Base-by-base conservation (phyloP, 37 sponge, comb jelly and placozoan genomes). In the Spongia lamella region DNA sequence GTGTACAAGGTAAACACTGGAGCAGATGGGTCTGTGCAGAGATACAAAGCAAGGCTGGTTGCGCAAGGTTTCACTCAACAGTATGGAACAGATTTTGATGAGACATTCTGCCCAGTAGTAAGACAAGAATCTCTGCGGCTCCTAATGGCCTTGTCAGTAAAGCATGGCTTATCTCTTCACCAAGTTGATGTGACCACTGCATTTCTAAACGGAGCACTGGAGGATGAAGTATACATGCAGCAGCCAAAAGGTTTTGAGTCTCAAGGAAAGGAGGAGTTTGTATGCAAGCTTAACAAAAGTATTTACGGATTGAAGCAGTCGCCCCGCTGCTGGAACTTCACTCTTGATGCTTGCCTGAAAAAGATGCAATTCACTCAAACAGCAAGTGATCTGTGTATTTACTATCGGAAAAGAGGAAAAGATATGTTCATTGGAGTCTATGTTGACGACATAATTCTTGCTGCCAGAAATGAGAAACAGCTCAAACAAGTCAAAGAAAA, bases 41-140 rank as follows among this genome's bases (percentile, higher is more conserved):
- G 81, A 34, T 72, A 77, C 73, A 84, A 86, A 34, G 70, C 70
- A 36, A 16, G 87, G 25, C 35, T 86, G 9, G 74, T 86, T 13
- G 87, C 87, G 16, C 68, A 79, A 68, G 81, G 87, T 1, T 86
- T 57, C 49, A 47, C 76, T 16, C 87, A 86, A 59, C 66, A 68
- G 24, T 60, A 39, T 66, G 76, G 76, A 1, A 34, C 43, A 19
- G 87, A 86, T 52, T 85, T 68, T 50, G 76, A 86, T 40, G 87
- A 86, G 49, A 73, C 63, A 1, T 86, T 86, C 63, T 73, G 54
- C 15, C 76, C 87, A 7, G 80, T 86, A 4, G 81, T 66, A 9
- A 53, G 81, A 47, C 49, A 66, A 3, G 66, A 63, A 38, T 77
- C 78, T 29, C 24, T 77, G 3, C 67, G 78, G n/a, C 3, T 63